Base-by-base conservation (phyloP, 1,140 invertebrate genomes). In the Phenacoccus solenopsis region DNA sequence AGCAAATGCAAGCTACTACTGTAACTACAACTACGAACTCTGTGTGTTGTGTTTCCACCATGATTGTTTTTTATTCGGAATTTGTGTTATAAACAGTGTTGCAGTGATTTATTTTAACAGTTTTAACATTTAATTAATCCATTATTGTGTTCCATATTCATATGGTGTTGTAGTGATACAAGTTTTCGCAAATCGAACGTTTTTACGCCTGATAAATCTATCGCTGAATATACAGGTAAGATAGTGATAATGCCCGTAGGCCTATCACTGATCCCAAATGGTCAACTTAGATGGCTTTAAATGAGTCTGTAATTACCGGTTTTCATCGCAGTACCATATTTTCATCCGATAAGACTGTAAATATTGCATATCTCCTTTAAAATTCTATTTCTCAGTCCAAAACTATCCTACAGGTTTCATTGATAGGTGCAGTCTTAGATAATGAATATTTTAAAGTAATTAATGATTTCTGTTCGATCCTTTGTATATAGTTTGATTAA, bases 11-110 rank as follows among this genome's bases (percentile, higher is more conserved):
- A 64, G 59, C 59, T 64, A 64, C 59, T 64, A 64, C n/a, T n/a
- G n/a, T 64, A 49, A 49, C 59, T 64, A 64, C 59, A 64, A 25
- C 59, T 64, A 64, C 59, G 59, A 25, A 10, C 20, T 13, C 59
- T 64, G 59, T 64, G 59, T 64, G 59, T 64, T 27, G 59, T 64
- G 59, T 64, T 59, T 64, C 59, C 59, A 64, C 59, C 59, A 64
- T 64, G 59, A 59, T 59, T 59, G 56, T 59, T 59, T 64, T 27
- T 24, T 24, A 64, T 1, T 64, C 25, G 59, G 21, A 7, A 1
- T 64, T 25, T 64, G 59, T 27, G 59, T 24, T 24, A 9, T 3
- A 16, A 24, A 27, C 9, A 27, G 21, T 24, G 21, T 24, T 16
- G 4, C 22, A 25, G 59, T 64, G 59, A 24, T 16, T 64, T 5